Percentiles rank a stretch among this genome's conserved stretches.
These are phyloP conservation scores for Euglossa dilemma DNA, from an alignment of 1,140 invertebrate species.

Conservation along the genomic window DNA sequence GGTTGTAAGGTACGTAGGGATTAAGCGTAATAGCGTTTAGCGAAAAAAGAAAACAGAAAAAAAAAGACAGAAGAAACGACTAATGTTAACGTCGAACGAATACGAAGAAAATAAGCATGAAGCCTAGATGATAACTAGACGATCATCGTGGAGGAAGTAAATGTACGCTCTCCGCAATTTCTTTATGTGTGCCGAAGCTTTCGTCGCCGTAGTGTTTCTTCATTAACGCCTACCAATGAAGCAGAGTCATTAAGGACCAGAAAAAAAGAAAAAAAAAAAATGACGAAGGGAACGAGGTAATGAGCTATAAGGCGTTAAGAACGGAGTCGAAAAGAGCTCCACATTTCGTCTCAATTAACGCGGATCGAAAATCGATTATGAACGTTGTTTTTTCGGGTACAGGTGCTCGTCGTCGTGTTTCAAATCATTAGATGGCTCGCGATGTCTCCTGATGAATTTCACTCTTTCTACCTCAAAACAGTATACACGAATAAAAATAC, in stretches of 20 bases:
- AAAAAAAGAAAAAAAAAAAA: neutral
- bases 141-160: constrained; percentile 20
- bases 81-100: constrained; percentile 42
- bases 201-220: constrained; percentile 42
- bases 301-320: constrained; percentile 29
- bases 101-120: constrained; percentile 38
- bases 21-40: constrained; percentile 17
- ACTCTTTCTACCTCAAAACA: constrained; percentile 41
- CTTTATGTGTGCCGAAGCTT: constrained; percentile 28
- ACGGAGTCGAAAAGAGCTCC: neutral
- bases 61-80: neutral
- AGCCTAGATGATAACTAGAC: constrained; percentile 56
- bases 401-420: neutral
- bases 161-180: constrained; percentile 23
- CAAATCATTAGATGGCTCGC: neutral
- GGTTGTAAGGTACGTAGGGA: constrained; percentile 17
- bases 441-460: constrained; percentile 20
- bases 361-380: constrained; percentile 8
- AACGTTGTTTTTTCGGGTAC: neutral
- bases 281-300: neutral
- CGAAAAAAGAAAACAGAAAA: too few species aligned
- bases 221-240: constrained; percentile 47
- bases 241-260: constrained; percentile 33
- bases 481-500: neutral
- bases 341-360: constrained; percentile 30